Base-by-base conservation (phyloP, 2,888 invertebrate genomes). In the Magallana nippona region DNA sequence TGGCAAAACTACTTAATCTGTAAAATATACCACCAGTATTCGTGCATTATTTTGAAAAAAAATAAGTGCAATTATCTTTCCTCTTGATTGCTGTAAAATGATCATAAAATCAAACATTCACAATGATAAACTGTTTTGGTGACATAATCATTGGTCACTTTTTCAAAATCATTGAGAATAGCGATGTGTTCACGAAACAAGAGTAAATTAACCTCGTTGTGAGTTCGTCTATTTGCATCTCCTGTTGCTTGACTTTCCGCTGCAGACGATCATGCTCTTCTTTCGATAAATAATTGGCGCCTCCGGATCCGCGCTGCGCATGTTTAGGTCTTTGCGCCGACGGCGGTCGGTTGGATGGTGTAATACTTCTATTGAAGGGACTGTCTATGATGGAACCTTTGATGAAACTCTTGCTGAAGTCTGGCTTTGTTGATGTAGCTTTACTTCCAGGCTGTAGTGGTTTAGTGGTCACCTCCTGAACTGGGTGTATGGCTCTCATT, bases 1-100 rank as follows among this genome's bases (percentile, higher is more conserved):
- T 84, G 55, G 84, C 81, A n/a, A 84, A 81, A 10, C 81, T 77
- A 78, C 81, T 84, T 62, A 84, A 78, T 55, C 84, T 84, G 55
- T 10, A 19, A 60, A 60, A 60, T 5, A 60, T n/a, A 60, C 11
- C n/a, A 60, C 11, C n/a, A 60, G 62, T n/a, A 60, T 60, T n/a
- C 3, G 19, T 17, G 62, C 17, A 60, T 60, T n/a, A 5, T 10
- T 60, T 17, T 60, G 19, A 0, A 60, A 19, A 10, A 17, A 60
- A 44, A 44, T 8, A 44, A 0, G 8, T 44, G 44, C 44, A 44
- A 44, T 44, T 44, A 44, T 32, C 32, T 32, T 32, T 32, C 32
- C 8, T 44, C 44, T 8, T 44, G 8, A 44, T 44, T 44, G 44
- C 44, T 44, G 10, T 44, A 5, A 44, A 44, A 44, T 44, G 8